Evolutionary conservation across 2,797 vertebrate species (phyloP).

Genomic region (Malacoraja senta): DNA sequence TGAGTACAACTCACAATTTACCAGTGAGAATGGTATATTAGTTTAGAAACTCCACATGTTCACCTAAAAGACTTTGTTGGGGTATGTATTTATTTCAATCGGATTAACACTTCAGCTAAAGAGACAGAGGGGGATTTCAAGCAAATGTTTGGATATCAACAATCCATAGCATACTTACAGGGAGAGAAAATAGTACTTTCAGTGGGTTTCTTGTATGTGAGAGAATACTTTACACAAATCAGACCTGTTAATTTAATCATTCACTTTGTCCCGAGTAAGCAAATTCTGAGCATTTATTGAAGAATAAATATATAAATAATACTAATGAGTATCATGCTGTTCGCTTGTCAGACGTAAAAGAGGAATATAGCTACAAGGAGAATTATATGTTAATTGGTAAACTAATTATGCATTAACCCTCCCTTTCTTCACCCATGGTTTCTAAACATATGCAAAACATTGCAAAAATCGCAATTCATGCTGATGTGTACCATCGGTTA

Average conservation of each 20-base stretch:
- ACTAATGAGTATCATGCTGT: not conserved
- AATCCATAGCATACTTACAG: not conserved
- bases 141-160: too few species aligned
- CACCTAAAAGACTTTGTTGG: not conserved
- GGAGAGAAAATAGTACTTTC: not conserved
- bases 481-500: not conserved
- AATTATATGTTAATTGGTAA: not conserved
- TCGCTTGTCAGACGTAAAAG: not conserved
- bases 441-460: conserved; percentile 19
- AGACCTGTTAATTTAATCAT: not conserved
- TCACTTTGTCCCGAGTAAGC: not conserved
- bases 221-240: not conserved
- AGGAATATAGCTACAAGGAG: not conserved
- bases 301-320: too few species aligned
- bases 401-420: not conserved
- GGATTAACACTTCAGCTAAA: not conserved
- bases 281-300: not conserved
- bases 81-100: not conserved
- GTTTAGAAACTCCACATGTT: not conserved
- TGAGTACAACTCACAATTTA: not conserved
- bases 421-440: conserved; percentile 16
- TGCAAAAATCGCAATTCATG: conserved; percentile 18
- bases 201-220: not conserved
- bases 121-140: not conserved
- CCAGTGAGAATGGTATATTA: not conserved